Evolutionary conservation across 1,140 invertebrate genomes (phyloP).

Genomic region (Paraescarpia echinospica): DNA sequence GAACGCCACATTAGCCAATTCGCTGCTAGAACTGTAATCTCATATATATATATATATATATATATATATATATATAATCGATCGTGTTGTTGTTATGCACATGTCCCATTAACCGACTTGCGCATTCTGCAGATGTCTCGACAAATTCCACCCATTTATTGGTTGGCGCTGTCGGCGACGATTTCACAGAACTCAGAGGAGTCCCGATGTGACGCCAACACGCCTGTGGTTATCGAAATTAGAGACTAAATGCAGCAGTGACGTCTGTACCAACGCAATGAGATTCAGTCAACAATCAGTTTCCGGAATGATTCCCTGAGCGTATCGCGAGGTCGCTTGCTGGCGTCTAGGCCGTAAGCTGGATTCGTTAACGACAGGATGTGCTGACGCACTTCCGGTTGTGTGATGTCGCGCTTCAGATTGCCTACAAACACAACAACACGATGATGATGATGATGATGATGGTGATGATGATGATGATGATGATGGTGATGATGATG

Average conservation of each 20-base stretch:
- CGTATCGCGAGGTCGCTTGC: background rate
- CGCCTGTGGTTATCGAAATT: background rate
- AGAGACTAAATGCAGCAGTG: background rate
- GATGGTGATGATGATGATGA: constrained; percentile 28
- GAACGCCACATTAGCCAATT: background rate
- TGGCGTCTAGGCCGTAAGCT: background rate
- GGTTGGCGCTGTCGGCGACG: background rate
- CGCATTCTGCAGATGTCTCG: background rate
- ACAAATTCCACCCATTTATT: background rate
- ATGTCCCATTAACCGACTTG: background rate
- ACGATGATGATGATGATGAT: background rate
- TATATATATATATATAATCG: background rate
- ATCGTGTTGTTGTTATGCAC: background rate
- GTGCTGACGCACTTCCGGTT: background rate
- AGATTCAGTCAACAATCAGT: constrained; percentile 18
- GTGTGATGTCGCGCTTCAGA: background rate
- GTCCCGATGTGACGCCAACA: too few relatives aligned
- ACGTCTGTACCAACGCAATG: background rate
- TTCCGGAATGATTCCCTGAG: constrained; percentile 25
- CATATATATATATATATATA: too few relatives aligned
- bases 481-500: constrained; percentile 16
- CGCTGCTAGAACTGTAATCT: background rate
- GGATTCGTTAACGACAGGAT: background rate
- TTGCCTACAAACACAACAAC: background rate
- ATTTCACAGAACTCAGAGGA: background rate